A percentile compares a stretch with the other conserved stretches of the same genome.
Evolutionary conservation across 1,140 invertebrate genomes (phyloP).

Genomic region (Lepeophtheirus salmonis): DNA sequence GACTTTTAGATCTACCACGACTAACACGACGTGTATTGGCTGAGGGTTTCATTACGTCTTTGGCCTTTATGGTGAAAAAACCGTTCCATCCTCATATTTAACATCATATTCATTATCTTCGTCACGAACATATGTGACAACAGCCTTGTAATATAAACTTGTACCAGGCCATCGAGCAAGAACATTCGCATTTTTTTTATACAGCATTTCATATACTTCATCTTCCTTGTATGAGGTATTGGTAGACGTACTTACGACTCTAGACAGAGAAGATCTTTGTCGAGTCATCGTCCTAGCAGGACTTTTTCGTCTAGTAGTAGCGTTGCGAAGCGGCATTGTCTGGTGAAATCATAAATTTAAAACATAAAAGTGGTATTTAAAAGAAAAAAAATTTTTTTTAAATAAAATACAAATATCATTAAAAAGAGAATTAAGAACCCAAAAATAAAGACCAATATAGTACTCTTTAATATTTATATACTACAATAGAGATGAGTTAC

Average conservation of each 20-base stretch:
- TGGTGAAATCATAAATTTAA: too few relatives aligned
- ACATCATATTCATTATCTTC: slow-evolving; percentile 18
- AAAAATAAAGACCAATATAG: too few relatives aligned
- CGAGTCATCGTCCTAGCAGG: not conserved
- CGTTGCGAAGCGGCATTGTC: not conserved
- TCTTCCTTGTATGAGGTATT: not conserved
- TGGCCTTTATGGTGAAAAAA: slow-evolving; percentile 17
- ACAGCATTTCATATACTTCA: slow-evolving; percentile 8
- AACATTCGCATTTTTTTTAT: slow-evolving; percentile 5
- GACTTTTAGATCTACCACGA: not conserved
- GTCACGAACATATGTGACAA: slow-evolving; percentile 14
- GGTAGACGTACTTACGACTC: not conserved
- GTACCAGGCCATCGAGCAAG: slow-evolving; percentile 17
- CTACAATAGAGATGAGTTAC: too few relatives aligned
- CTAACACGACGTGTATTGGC: not conserved
- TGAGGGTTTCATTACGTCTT: not conserved
- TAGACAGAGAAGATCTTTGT: not conserved
- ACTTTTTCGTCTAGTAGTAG: not conserved
- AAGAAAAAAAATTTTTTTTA: too few relatives aligned
- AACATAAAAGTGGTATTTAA: too few relatives aligned
- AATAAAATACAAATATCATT: too few relatives aligned
- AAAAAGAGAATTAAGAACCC: too few relatives aligned
- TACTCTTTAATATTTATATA: too few relatives aligned
- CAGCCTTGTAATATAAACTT: slow-evolving; percentile 8
- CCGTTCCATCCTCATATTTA: slow-evolving; percentile 15